Base-by-base conservation (phyloP, 2,888 invertebrate genomes). In the Perdita meconis region DNA sequence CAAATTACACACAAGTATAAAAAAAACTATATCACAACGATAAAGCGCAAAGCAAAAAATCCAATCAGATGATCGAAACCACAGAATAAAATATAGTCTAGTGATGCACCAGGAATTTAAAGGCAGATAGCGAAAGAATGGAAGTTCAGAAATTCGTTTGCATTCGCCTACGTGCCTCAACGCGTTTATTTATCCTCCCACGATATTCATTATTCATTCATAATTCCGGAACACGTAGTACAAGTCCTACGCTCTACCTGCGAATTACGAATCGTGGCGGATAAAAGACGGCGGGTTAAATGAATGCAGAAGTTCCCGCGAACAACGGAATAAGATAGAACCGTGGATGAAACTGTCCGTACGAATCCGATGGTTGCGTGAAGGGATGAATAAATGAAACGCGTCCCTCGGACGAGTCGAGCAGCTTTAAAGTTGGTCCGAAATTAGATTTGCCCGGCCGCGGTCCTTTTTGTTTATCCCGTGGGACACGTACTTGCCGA, bases 361-460 rank as follows among this genome's bases (percentile, higher is more conserved):
- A 12, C 16, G 13, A 53, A 36, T 55, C 36, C 55, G 5, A 12
- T 36, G 55, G 19, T 55, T 12, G 19, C 19, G 30, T 16, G 55
- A 36, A 36, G 55, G 55, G 19, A 36, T 55, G 55, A 73, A 61
- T 59, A 59, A 59, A 59, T 26, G 24, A 59, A 40, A 24, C n/a
- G 2, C 10, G n/a, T n/a, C 10, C 16, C 55, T 19, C 4, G 55
- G 5, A 59, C n/a, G 26, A 16, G 8, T 10, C 6, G 10, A 26
- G 42, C 13, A 26, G 57, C 22, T 59, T 26, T 42, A 59, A 59
- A 59, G 57, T 59, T 42, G 0, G n/a, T 0, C 16, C 13, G 26
- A 57, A 40, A 59, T 59, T 59, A 42, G 26, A 59, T 59, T 59
- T 42, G 1, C 57, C n/a, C 19, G 22, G 12, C 42, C 24, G 26